Conservation (phyloP, 2,888 invertebrate species). For the Heteromyza rotundicornis region DNA sequence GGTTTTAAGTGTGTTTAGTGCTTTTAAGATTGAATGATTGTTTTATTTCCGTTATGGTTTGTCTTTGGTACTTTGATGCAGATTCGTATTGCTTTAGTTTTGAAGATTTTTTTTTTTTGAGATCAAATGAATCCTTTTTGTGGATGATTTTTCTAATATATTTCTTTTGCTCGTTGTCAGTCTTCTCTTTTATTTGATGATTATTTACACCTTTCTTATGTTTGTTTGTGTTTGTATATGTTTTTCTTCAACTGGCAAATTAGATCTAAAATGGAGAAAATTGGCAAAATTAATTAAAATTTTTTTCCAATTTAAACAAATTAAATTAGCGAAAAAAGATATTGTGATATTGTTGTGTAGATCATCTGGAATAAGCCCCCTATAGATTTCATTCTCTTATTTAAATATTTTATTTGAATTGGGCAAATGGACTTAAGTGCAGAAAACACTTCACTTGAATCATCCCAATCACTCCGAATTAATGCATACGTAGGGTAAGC, state of each 20-base stretch:
- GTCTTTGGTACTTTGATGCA: background rate
- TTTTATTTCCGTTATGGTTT: background rate
- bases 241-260: background rate
- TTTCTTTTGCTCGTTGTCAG: background rate
- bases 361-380: too few species aligned
- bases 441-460: too few species aligned
- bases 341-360: too few species aligned
- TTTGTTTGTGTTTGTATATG: background rate
- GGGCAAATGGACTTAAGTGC: too few species aligned
- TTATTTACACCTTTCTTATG: background rate
- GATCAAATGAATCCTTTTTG: background rate
- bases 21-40: background rate
- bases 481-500: too few species aligned
- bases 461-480: too few species aligned
- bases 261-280: background rate
- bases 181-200: background rate
- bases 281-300: background rate
- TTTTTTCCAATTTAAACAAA: too few species aligned
- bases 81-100: background rate
- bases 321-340: too few species aligned
- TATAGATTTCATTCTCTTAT: too few species aligned
- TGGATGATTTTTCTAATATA: background rate
- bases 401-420: too few species aligned
- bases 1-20: background rate
- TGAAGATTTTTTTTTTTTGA: background rate